These are phyloP conservation scores for Oenanthe melanoleuca DNA, from an alignment of 2,113 vertebrate species.

Conservation along the genomic window DNA sequence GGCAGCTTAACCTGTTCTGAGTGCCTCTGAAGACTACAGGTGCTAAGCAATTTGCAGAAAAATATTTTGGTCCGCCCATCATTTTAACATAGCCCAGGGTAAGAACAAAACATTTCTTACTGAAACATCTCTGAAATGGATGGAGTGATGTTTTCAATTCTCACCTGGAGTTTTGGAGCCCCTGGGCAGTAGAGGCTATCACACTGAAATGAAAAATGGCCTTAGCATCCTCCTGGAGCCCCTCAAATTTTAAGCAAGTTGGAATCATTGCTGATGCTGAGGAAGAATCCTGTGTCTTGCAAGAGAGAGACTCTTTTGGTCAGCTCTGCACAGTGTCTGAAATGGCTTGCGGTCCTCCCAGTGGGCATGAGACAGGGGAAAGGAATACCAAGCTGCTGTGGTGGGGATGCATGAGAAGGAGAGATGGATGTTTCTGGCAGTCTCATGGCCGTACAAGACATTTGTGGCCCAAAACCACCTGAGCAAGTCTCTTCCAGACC, in stretches of 20 bases:
- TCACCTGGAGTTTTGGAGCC: not conserved
- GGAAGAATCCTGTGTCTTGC: not conserved
- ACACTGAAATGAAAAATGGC: not conserved
- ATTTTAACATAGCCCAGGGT: not conserved
- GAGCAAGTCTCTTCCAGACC: not conserved
- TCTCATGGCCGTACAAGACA: not conserved
- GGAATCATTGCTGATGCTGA: not conserved
- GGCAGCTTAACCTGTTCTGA: not conserved
- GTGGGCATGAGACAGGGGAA: not conserved
- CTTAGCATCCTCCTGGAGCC: not conserved
- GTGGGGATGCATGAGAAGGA: not conserved
- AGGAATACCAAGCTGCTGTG: accelerated
- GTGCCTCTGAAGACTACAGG: not conserved
- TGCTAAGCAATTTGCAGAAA: not conserved
- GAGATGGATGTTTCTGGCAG: not conserved
- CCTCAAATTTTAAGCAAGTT: not conserved
- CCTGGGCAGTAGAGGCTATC: not conserved
- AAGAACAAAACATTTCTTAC: not conserved
- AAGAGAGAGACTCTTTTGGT: not conserved
- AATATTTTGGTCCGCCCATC: not conserved
- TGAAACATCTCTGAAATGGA: not conserved
- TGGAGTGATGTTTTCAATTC: not conserved
- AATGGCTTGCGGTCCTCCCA: not conserved
- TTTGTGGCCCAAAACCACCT: not conserved
- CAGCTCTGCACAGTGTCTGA: not conserved